These are phyloP conservation scores for Stichodactyla mertensii DNA, from an alignment of 64 coral and sea anemone genomes.

Conservation along the genomic window DNA sequence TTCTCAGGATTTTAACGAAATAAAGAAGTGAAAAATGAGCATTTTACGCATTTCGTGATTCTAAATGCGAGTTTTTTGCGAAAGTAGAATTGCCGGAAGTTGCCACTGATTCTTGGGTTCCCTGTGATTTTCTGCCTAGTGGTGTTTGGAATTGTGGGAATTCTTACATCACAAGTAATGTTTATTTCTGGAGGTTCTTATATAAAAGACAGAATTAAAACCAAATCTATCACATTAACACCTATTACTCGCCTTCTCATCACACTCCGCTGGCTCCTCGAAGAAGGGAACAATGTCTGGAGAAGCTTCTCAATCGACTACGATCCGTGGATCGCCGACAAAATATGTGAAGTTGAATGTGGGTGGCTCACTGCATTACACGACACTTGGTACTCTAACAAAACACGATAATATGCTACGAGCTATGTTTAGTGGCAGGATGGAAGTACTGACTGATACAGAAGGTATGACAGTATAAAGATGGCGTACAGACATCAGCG, in stretches of 20 bases:
- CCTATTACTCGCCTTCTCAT: neutral
- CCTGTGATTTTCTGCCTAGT: neutral
- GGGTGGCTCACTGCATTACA: slow-evolving; percentile 90
- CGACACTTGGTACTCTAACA: slow-evolving; percentile 87
- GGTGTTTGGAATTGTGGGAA: slow-evolving; percentile 27
- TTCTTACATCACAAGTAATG: neutral
- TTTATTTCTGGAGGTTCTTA: slow-evolving; percentile 4
- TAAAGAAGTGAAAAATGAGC: too few relatives aligned
- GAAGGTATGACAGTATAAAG: slow-evolving; percentile 53
- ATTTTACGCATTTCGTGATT: too few relatives aligned
- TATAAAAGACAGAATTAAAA: slow-evolving; percentile 8
- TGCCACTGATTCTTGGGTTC: too few relatives aligned
- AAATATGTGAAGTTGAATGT: slow-evolving; percentile 99
- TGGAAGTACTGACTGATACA: slow-evolving; percentile 97
- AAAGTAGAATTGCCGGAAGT: too few relatives aligned
- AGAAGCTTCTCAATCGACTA: slow-evolving; percentile 82
- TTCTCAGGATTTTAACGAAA: too few relatives aligned
- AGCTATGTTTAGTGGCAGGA: slow-evolving; percentile 98
- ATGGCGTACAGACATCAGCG: neutral
- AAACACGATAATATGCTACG: slow-evolving; percentile 98
- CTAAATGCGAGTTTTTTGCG: too few relatives aligned
- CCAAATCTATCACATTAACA: neutral
- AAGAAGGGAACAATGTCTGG: slow-evolving; percentile 59
- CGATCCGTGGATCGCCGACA: slow-evolving; percentile 86
- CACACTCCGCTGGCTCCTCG: neutral